These are phyloP conservation scores for Tetanocera ferruginea DNA, from an alignment of 2,888 invertebrate genomes.

Conservation along the genomic window DNA sequence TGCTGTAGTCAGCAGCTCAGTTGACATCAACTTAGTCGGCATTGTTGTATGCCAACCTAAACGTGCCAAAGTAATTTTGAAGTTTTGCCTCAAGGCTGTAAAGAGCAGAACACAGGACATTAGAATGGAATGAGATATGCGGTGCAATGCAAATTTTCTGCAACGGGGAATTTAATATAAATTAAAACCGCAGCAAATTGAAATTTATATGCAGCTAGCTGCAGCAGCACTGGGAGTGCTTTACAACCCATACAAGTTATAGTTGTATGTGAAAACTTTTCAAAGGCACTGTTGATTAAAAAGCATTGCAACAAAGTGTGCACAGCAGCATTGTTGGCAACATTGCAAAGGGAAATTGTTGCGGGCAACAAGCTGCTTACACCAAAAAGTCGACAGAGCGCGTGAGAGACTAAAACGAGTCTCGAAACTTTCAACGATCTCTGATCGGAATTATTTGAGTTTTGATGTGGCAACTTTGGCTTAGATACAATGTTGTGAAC, in stretches of 20 bases:
- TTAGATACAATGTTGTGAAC: neutral
- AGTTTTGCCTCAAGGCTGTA: neutral
- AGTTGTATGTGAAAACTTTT: neutral
- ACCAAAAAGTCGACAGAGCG: neutral
- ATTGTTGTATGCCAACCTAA: neutral
- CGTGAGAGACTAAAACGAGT: neutral
- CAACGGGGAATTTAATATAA: conserved; percentile 26
- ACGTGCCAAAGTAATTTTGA: conserved; percentile 8
- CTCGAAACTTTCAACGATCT: conserved; percentile 5
- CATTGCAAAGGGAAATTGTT: neutral
- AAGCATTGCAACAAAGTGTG: neutral
- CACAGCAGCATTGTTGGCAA: neutral
- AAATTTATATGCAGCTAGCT: conserved; percentile 28
- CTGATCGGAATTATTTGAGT: neutral
- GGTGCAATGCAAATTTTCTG: neutral
- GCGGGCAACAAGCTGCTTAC: neutral
- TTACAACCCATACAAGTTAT: neutral
- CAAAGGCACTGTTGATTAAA: neutral
- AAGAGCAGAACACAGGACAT: neutral
- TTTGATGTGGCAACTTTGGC: neutral
- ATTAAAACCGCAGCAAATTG: conserved; percentile 34
- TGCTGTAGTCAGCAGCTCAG: neutral
- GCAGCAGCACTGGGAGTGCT: neutral
- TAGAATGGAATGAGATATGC: neutral
- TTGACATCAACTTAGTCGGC: neutral